phyloP scores from a whole-genome alignment of 2,888 invertebrate genomes.

The Liposcelis brunnea region DNA sequence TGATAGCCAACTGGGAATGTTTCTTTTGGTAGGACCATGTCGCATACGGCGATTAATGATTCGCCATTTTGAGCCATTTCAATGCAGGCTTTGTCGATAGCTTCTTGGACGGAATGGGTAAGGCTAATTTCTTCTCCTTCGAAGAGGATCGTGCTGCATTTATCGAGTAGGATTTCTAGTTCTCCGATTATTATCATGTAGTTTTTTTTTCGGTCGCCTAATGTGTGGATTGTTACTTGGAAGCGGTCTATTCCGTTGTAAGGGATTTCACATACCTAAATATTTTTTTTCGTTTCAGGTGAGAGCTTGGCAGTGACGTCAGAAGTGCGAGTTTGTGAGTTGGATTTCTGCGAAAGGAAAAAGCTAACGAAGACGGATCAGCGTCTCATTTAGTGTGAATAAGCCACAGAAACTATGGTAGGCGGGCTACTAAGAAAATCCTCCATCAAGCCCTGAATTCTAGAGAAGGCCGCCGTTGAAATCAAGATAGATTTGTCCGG shows the following conservation, averaged over 20 bases:
- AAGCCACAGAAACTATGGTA: no score
- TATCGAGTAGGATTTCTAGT: slow-evolving; percentile 86
- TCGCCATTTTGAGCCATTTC: slow-evolving; percentile 84
- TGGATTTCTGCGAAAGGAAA: no score
- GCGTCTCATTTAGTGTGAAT: no score
- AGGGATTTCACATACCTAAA: slow-evolving; percentile 61
- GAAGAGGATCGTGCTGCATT: slow-evolving; percentile 78
- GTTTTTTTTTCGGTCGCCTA: slow-evolving; percentile 76
- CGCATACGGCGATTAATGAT: slow-evolving; percentile 81
- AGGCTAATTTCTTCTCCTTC: slow-evolving; percentile 81
- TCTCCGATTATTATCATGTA: slow-evolving; percentile 94
- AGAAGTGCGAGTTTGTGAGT: no score
- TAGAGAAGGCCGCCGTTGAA: no score
- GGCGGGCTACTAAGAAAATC: no score
- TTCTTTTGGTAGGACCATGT: slow-evolving; percentile 73
- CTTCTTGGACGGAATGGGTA: slow-evolving; percentile 87
- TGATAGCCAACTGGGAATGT: slow-evolving; percentile 83
- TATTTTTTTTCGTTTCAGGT: no score
- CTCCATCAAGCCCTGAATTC: no score
- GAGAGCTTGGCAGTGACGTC: no score
- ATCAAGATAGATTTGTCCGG: no score
- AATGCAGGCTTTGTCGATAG: slow-evolving; percentile 85
- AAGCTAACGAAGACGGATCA: no score
- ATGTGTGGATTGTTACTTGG: slow-evolving; percentile 83
- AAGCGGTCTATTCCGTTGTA: slow-evolving; percentile 94